Evolutionary conservation across 2,113 vertebrate genomes (phyloP), one percentile per base, ranked within the genome.

Genomic region (Cacatua alba): DNA sequence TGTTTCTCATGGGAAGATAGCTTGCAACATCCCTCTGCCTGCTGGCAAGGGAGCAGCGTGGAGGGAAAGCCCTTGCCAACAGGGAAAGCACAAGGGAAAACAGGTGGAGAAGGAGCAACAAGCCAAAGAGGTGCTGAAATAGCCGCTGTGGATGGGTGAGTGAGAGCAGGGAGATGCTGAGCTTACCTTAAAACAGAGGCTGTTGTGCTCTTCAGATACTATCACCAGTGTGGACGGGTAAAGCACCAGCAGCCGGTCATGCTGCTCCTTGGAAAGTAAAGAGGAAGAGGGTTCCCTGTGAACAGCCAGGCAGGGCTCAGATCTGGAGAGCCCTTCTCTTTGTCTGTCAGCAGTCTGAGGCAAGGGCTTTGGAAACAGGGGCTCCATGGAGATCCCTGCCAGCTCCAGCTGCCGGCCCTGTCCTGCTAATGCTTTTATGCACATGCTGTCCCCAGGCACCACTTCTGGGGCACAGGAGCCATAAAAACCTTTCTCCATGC

Each of bases 141-240:
- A 35, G 84, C n/a, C 4, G 1, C 44, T 39, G 68, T 5, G 31
- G 51, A 19, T 11, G 57, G 41, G 53, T 8, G 43, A 17, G 43
- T 17, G 43, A 2, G 19, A 72, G 60, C 23, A 14, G 81, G 43
- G 14, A 60, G 79, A 5, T 5, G 75, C 43, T 57, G 23, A 26
- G 6, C 95, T 86, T 95, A 99, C 99, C 99, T 99, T 99, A 80
- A 99, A 99, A 52, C 98, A 98, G 52, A 99, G 98, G 16, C 98
- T 92, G 1, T 98, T 60, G 3, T 85, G 96, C 74, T 99, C 98
- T 90, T 99, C 98, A 1, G 99, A 99, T 60, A 99, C 97, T 69
- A 99, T 99, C 95, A 99, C 99, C 76, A 99, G 97, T 1, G 99
- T 99, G 6, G 98, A 97, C 0, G 99, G 98, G 95, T 99, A 99